Evolutionary conservation across 2,888 invertebrate genomes (phyloP).

Genomic region (Patella depressa): DNA sequence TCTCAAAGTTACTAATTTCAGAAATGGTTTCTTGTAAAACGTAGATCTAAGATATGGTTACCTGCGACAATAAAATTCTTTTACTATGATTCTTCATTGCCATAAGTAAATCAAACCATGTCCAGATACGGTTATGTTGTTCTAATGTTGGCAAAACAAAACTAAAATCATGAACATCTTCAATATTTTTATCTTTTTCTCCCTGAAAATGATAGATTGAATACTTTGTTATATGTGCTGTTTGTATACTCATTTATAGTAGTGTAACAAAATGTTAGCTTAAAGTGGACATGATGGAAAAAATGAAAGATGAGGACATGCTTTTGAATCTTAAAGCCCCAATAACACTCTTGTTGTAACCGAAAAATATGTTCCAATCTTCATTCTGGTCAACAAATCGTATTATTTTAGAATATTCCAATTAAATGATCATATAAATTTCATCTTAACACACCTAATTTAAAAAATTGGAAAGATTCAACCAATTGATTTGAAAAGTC

Average conservation of each 20-base stretch:
- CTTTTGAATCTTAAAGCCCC: background rate
- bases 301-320: background rate
- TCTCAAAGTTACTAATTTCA: too few relatives aligned
- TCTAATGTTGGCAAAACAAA: constrained; percentile 95
- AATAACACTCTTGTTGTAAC: too few relatives aligned
- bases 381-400: too few relatives aligned
- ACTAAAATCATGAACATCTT: constrained; percentile 94
- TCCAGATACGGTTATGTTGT: constrained; percentile 99
- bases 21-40: too few relatives aligned
- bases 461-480: too few relatives aligned
- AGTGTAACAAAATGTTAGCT: background rate
- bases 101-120: constrained; percentile 96
- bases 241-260: too few relatives aligned
- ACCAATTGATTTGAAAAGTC: too few relatives aligned
- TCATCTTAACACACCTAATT: too few relatives aligned
- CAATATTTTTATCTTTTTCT: constrained; percentile 97
- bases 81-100: constrained; percentile 96
- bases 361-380: too few relatives aligned
- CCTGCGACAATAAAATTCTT: constrained; percentile 86
- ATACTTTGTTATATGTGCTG: too few relatives aligned
- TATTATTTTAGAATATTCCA: too few relatives aligned
- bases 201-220: constrained; percentile 75
- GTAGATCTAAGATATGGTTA: constrained; percentile 49
- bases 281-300: background rate
- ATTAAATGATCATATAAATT: too few relatives aligned